Conservation (phyloP, 2,888 invertebrate species). For the Ormyrus labotus region DNA sequence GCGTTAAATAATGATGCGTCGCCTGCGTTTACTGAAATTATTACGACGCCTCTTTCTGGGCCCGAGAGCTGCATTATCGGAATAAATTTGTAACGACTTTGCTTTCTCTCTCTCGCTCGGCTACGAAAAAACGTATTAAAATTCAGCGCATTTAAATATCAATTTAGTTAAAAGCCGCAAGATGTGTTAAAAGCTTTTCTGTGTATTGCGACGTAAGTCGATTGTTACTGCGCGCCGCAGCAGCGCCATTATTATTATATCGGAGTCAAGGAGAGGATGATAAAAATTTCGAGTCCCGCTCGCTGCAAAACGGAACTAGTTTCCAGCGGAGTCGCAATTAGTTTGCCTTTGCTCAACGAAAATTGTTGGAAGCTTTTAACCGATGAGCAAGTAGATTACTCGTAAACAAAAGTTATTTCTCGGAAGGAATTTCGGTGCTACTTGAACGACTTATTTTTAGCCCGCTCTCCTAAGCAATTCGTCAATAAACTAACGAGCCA, state of each 20-base stretch:
- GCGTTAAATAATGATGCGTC: conserved; percentile 40
- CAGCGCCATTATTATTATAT: background rate
- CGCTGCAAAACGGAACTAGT: background rate
- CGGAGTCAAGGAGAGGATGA: no score
- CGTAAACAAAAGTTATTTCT: no score
- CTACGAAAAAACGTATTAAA: background rate
- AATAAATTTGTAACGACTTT: background rate
- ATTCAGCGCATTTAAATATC: conserved; percentile 48
- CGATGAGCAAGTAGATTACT: no score
- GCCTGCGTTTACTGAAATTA: background rate
- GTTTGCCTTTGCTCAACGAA: no score
- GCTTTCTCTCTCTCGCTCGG: background rate
- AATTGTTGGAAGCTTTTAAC: no score
- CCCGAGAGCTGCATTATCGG: background rate
- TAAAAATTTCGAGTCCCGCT: conserved; percentile 19
- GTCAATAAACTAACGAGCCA: no score
- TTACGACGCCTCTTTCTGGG: background rate
- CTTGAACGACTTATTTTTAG: no score
- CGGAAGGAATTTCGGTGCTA: no score
- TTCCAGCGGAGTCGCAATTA: no score
- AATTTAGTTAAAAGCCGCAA: conserved; percentile 47
- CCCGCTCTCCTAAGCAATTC: no score
- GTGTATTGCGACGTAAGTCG: conserved; percentile 46
- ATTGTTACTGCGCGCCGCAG: conserved; percentile 25
- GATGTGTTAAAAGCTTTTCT: conserved; percentile 51